phyloP scores from a whole-genome alignment of 2,888 invertebrate species.

The Oeneis ivallda region DNA sequence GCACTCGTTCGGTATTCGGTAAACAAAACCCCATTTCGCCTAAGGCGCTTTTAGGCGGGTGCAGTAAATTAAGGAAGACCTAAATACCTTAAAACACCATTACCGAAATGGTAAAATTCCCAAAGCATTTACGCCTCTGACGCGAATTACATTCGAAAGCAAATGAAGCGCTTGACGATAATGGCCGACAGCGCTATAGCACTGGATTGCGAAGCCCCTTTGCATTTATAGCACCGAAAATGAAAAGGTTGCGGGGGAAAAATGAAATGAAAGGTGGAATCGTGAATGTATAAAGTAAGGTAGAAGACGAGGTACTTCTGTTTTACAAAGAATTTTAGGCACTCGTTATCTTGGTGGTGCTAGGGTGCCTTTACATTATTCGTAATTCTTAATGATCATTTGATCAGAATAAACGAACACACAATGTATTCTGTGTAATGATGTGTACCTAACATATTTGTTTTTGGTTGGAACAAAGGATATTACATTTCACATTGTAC shows the following conservation, averaged over 20 bases:
- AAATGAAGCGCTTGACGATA: constrained; percentile 51
- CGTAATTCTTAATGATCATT: too few relatives aligned
- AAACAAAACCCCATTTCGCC: constrained; percentile 11
- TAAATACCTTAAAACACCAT: constrained; percentile 29
- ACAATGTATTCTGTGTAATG: too few relatives aligned
- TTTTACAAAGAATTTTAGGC: constrained; percentile 3
- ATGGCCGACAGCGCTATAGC: constrained; percentile 51
- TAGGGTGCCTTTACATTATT: too few relatives aligned
- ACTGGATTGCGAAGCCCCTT: constrained; percentile 57
- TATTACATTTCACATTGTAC: too few relatives aligned
- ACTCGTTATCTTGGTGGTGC: too few relatives aligned
- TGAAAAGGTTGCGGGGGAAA: constrained; percentile 58
- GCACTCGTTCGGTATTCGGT: constrained; percentile 3
- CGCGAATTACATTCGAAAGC: constrained; percentile 50
- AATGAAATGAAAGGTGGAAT: constrained; percentile 47
- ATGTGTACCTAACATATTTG: too few relatives aligned
- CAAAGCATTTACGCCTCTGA: constrained; percentile 40
- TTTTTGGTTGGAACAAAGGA: too few relatives aligned
- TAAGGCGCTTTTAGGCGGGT: constrained; percentile 15
- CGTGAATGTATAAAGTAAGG: constrained; percentile 9
- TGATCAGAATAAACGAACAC: too few relatives aligned
- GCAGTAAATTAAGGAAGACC: constrained; percentile 26
- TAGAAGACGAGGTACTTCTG: constrained; percentile 2
- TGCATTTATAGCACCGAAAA: constrained; percentile 69
- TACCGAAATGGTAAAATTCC: constrained; percentile 24